A percentile compares a stretch with the other conserved stretches of the same genome.
These are phyloP conservation scores for Montipora capitata DNA, from an alignment of 92 coral and sea anemone genomes.

Conservation along the genomic window DNA sequence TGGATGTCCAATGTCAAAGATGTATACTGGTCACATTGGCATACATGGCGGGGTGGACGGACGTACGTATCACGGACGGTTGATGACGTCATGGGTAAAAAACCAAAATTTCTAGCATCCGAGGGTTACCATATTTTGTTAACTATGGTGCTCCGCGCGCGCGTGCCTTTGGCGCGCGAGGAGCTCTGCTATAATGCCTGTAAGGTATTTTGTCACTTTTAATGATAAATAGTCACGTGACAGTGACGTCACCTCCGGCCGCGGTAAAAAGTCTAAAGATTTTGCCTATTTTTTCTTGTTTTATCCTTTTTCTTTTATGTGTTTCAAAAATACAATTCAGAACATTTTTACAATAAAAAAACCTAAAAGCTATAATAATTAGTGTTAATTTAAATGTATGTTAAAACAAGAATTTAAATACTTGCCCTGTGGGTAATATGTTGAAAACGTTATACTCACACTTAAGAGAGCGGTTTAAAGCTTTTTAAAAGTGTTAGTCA, in stretches of 20 bases:
- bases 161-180: no score
- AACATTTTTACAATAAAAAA: slow-evolving; percentile 6
- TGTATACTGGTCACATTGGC: no score
- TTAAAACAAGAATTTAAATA: slow-evolving; percentile 1
- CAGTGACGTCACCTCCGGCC: slow-evolving; percentile 3
- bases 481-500: slow-evolving; percentile 9
- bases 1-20: no score
- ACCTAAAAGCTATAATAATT: slow-evolving; percentile 14
- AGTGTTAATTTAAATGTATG: slow-evolving; percentile 14
- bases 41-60: no score
- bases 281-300: neutral
- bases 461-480: neutral
- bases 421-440: slow-evolving; percentile 27
- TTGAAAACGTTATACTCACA: no score
- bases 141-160: no score
- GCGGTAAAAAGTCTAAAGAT: neutral
- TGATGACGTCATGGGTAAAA: no score
- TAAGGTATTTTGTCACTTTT: neutral
- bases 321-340: slow-evolving; percentile 16
- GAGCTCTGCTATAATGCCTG: no score
- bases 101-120: no score
- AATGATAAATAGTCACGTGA: neutral
- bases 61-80: no score
- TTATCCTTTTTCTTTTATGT: neutral
- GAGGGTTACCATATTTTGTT: no score